A percentile compares a stretch with the other conserved stretches of the same genome.
Conservation (phyloP, 92 coral and sea anemone genomes). For the Siderastrea radians region DNA sequence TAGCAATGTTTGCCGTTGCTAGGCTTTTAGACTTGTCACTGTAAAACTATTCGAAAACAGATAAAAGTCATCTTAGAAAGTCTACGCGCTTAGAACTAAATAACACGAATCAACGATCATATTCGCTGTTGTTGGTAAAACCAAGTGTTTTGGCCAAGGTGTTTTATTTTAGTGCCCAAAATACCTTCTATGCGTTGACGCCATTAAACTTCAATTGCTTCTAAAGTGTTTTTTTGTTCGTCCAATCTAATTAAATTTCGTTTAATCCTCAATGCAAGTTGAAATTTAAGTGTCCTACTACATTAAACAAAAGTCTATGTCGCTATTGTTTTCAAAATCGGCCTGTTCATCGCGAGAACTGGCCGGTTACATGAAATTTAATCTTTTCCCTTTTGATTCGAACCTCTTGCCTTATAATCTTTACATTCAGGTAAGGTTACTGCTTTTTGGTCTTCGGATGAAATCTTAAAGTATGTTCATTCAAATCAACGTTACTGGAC, state of each 20-base stretch:
- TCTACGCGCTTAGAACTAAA: not conserved
- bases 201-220: not conserved
- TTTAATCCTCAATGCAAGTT: slow-evolving; percentile 34
- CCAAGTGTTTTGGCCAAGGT: not conserved
- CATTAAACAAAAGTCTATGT: not conserved
- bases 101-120: not conserved
- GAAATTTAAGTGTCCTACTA: slow-evolving; percentile 5
- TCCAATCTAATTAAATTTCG: slow-evolving; percentile 22
- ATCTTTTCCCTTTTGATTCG: not conserved
- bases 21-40: not conserved
- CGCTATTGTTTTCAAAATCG: not conserved
- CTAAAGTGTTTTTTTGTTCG: slow-evolving; percentile 8
- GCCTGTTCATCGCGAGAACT: not conserved
- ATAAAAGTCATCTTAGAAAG: not conserved
- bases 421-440: not conserved
- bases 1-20: slow-evolving; percentile 24
- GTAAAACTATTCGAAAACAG: not conserved
- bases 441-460: too few species aligned
- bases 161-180: not conserved
- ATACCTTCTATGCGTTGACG: not conserved
- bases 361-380: not conserved
- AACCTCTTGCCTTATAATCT: not conserved
- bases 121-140: not conserved
- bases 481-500: too few species aligned
- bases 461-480: too few species aligned